Percentiles rank a stretch among this genome's conserved stretches.
These are phyloP conservation scores for Temnothorax nylanderi DNA, from an alignment of 1,140 invertebrate genomes.

Conservation along the genomic window DNA sequence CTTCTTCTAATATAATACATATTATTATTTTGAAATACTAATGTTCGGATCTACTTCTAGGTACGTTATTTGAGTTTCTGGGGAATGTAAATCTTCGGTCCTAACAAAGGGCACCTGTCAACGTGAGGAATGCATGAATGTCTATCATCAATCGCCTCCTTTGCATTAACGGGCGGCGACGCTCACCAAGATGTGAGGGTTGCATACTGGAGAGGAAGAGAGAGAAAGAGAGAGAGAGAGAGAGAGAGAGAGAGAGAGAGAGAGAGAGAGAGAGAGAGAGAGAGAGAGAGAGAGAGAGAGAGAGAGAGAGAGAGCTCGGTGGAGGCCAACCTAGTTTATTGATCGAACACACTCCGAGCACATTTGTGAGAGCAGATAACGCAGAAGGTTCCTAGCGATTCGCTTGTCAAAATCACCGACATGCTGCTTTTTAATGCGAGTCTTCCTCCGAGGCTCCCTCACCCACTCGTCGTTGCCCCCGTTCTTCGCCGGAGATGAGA, in stretches of 20 bases:
- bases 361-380: constrained; percentile 73
- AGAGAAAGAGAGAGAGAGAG: constrained; percentile 41
- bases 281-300: constrained; percentile 49
- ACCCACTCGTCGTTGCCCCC: not conserved
- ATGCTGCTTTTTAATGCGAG: constrained; percentile 29
- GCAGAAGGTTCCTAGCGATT: constrained; percentile 64
- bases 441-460: not conserved
- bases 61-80: not conserved
- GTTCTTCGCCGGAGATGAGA: constrained; percentile 35
- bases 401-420: constrained; percentile 30
- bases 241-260: constrained; percentile 53
- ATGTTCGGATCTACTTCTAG: not conserved
- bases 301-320: constrained; percentile 46
- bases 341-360: constrained; percentile 70
- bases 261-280: constrained; percentile 38
- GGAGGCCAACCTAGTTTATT: constrained; percentile 70
- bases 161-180: constrained; percentile 30
- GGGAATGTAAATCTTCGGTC: not conserved
- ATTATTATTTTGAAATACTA: not conserved
- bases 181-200: constrained; percentile 59
- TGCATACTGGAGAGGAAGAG: constrained; percentile 35
- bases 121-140: constrained; percentile 2
- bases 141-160: constrained; percentile 14
- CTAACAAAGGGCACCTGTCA: not conserved
- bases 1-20: not conserved